phyloP scores from a whole-genome alignment of 2,113 vertebrate genomes.

The Platysternon megacephalum region DNA sequence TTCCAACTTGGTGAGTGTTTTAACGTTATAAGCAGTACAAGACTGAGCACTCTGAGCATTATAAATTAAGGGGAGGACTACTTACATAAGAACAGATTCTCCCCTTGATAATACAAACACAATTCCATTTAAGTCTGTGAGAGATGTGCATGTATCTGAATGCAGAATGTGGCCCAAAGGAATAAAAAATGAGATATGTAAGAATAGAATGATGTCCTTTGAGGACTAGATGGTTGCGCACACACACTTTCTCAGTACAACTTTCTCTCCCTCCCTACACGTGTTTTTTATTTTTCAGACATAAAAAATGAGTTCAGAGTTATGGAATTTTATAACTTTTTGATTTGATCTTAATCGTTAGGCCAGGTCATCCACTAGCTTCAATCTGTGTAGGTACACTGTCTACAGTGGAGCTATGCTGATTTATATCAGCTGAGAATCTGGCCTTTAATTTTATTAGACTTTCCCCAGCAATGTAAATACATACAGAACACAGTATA shows the following conservation, averaged over 20 bases:
- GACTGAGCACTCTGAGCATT: neutral
- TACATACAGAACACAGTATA: neutral
- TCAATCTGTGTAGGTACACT: neutral
- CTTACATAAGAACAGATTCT: neutral
- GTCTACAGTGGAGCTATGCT: rapidly evolving
- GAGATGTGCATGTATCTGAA: neutral
- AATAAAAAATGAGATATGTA: neutral
- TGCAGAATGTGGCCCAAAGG: neutral
- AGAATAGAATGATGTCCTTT: neutral
- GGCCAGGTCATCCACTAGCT: neutral
- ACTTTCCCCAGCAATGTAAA: rapidly evolving
- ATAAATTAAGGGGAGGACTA: neutral
- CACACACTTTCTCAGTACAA: neutral
- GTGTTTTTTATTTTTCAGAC: neutral
- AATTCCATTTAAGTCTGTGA: neutral
- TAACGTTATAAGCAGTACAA: neutral
- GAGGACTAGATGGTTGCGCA: neutral
- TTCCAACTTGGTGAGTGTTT: neutral
- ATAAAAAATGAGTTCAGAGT: rapidly evolving
- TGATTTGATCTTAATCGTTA: neutral
- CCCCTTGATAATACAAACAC: neutral
- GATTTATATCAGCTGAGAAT: neutral
- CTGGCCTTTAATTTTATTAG: neutral
- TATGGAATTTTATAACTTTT: neutral
- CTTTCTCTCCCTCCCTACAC: neutral